Conservation (phyloP, 2,113 vertebrate genomes). For the Trichomycterus rosablanca region DNA sequence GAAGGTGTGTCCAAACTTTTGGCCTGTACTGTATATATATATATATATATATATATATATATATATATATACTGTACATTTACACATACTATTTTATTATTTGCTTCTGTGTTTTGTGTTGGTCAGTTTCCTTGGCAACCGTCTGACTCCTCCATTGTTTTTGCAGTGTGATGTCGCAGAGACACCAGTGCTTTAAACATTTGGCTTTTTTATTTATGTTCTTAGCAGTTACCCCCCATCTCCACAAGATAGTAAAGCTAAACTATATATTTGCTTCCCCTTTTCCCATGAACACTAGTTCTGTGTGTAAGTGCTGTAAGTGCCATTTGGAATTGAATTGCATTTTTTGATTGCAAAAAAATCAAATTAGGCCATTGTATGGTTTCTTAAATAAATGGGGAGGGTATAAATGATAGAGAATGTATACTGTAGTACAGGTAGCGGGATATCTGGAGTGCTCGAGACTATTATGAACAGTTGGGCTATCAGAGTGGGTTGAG, state of each 20-base stretch:
- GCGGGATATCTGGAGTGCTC: neutral
- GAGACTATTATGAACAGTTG: neutral
- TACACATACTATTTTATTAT: no score
- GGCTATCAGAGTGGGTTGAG: neutral
- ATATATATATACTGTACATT: no score
- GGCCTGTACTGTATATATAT: no score
- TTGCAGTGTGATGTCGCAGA: neutral
- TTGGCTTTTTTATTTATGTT: slow-evolving; percentile 9
- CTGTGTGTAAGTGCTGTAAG: neutral
- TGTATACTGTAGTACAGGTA: neutral
- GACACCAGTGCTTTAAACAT: neutral
- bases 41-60: no score
- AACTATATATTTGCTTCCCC: neutral
- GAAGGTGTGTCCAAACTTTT: no score
- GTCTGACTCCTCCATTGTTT: slow-evolving; percentile 32
- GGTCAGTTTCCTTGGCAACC: slow-evolving; percentile 70
- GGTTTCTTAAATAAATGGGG: neutral
- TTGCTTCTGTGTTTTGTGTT: slow-evolving; percentile 47
- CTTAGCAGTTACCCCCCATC: neutral
- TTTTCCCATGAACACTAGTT: neutral
- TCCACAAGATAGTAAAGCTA: neutral
- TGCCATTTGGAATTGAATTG: neutral
- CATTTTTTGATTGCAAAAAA: slow-evolving; percentile 1
- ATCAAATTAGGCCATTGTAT: neutral
- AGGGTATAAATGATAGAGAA: neutral